Evolutionary conservation across 2,113 vertebrate genomes (phyloP), one percentile per base, ranked within the genome.

Genomic region (Tetrao urogallus): DNA sequence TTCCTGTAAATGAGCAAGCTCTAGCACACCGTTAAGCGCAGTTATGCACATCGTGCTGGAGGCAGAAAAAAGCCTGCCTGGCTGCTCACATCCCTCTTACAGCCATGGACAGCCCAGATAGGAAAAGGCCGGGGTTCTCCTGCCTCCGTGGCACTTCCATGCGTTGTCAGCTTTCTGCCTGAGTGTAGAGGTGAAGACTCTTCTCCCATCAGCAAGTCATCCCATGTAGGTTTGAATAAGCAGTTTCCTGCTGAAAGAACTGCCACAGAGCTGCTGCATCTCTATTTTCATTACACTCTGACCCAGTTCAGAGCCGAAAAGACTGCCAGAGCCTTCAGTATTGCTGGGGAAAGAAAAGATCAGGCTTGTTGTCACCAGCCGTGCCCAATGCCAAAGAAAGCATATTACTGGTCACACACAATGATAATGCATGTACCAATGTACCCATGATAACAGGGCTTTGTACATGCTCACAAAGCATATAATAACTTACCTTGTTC

Each of bases 401-500:
- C 84, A 19, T 28, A 2, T 40, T 27, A 11, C 64, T 54, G 82
- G 47, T 38, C 56, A 17, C 45, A 13, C 43, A 12, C 22, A 10
- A 8, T 3, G 9, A 48, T 22, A 54, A n/a, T 0, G 8, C 5
- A 42, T 38, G 79, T 21, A 63, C 27, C 32, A 6, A 69, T 27
- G 21, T 38, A 11, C 42, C n/a, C 4, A 25, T 7, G 92, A 83
- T 45, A 85, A 93, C 1, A 57, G 87, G 82, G 61, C 92, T 96
- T 78, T 92, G 89, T 85, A 58, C 36, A 25, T 50, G 87, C 85
- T 93, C 91, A 82, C 86, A 78, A 54, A 82, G 89, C 94, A 86
- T 60, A 67, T 88, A 88, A 92, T 45, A 88, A 94, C 89, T 91
- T 40, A 52, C 82, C 76, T 77, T 72, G 40, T 45, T 86, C 92